Evolutionary conservation across 2,113 vertebrate genomes (phyloP).

Genomic region (cat (Felis catus)): F.catus_Fca126_mat1.0 CM031412.1:50812501-50813000

Average conservation of each 20-base stretch:
- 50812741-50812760: too few species aligned
- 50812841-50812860: too few species aligned
- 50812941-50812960: not conserved
- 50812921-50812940: not conserved
- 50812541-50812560: not conserved
- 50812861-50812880: not conserved
- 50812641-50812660: not conserved
- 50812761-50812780: too few species aligned
- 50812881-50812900: not conserved
- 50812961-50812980: not conserved
- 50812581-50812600: not conserved
- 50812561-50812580: not conserved
- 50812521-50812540: not conserved
- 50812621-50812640: not conserved
- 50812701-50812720: too few species aligned
- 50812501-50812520: not conserved
- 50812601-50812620: not conserved
- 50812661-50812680: too few species aligned
- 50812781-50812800: too few species aligned
- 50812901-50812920: not conserved
- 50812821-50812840: too few species aligned
- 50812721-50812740: too few species aligned
- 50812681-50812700: too few species aligned
- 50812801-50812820: too few species aligned
- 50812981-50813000: not conserved